Conservation (phyloP, 2,888 invertebrate species). For the Athalia circularis region DNA sequence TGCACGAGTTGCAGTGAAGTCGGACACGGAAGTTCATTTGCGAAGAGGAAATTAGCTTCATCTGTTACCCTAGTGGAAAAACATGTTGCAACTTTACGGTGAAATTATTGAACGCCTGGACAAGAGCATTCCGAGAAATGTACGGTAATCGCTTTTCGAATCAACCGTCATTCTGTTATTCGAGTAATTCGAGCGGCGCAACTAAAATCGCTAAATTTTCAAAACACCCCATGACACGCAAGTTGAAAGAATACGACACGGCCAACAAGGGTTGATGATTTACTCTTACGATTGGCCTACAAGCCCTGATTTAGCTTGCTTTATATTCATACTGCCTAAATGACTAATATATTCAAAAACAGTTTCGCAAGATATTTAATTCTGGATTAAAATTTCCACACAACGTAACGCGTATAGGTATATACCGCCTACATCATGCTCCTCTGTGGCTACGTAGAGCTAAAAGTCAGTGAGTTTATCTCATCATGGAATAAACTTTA, state of each 20-base stretch:
- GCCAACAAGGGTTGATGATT: too few species aligned
- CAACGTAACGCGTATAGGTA: too few species aligned
- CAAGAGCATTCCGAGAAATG: conserved; percentile 2
- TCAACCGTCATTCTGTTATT: background rate
- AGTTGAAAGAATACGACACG: too few species aligned
- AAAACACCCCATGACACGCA: background rate
- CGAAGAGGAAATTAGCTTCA: conserved; percentile 28
- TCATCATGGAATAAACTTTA: background rate
- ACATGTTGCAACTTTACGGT: conserved; percentile 14
- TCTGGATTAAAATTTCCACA: too few species aligned
- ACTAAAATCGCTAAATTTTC: background rate
- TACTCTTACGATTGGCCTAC: too few species aligned
- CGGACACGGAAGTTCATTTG: conserved; percentile 31
- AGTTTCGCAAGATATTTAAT: too few species aligned
- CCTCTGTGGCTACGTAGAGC: background rate
- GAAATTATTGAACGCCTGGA: background rate
- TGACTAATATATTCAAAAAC: too few species aligned
- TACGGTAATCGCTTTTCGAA: background rate
- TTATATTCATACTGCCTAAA: too few species aligned
- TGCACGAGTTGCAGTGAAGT: background rate
- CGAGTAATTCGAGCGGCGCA: background rate
- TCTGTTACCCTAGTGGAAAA: conserved; percentile 3
- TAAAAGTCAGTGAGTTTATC: background rate
- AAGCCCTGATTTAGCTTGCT: too few species aligned
- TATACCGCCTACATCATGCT: too few species aligned